Evolutionary conservation across 2,888 invertebrate species (phyloP), one percentile per base, ranked within the genome.

Genomic region (Acronicta alni): DNA sequence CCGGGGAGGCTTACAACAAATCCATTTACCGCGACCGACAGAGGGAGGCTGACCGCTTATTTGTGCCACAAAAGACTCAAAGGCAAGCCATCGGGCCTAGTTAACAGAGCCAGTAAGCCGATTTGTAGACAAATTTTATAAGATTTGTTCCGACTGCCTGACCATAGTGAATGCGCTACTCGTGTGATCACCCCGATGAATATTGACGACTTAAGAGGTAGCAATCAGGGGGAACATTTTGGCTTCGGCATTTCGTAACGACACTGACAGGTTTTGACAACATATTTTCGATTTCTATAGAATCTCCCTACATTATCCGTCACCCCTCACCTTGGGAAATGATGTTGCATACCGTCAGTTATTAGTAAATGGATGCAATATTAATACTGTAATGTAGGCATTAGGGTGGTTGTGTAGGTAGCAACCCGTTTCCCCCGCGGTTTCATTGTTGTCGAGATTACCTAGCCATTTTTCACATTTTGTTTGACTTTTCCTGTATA

Each of bases 1-100:
- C 58, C 45, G 61, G 61, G 63, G 75, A 56, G 75, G 81, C 79
- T 81, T 75, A 77, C 58, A 67, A 78, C 76, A 81, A 84, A 86
- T 85, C 84, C 81, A 75, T 80, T 85, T 80, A 84, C 70, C 64
- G 56, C 61, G 59, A 58, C 71, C 72, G 62, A 32, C 68, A 45
- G 67, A 61, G 62, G 65, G 62, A 48, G 63, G 71, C 66, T 72
- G 74, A 70, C 72, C 75, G 73, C 71, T 73, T 75, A 67, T 57
- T 74, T 63, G 72, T 56, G 57, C 53, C 62, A 73, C 81, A 80
- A 73, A 79, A 73, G 74, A 75, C 64, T 64, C 76, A 78, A 73
- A 78, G 67, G 62, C 63, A 42, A 52, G 58, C 75, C 57, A 68
- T 67, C 64, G 67, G 67, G 56, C 74, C 59, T 58, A 69, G 63